These are phyloP conservation scores for Galerucella calmariensis DNA, from an alignment of 2,888 invertebrate genomes.

Conservation along the genomic window DNA sequence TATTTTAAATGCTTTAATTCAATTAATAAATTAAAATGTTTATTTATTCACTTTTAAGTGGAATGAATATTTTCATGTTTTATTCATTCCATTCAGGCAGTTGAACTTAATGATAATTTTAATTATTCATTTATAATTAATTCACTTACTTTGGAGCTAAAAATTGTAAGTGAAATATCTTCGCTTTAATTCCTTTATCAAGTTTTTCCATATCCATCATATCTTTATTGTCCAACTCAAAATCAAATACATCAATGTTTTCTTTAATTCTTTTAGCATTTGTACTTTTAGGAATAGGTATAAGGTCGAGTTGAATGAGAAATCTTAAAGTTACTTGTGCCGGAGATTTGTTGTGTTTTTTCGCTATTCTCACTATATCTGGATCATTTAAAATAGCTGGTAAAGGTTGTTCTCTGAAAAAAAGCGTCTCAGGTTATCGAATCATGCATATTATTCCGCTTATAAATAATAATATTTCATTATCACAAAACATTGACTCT, in stretches of 20 bases:
- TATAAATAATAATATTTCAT: too few species aligned
- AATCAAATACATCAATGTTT: constrained; percentile 80
- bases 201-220: constrained; percentile 69
- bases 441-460: neutral
- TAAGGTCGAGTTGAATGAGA: constrained; percentile 76
- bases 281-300: constrained; percentile 85
- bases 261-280: constrained; percentile 75
- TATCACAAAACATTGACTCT: too few species aligned
- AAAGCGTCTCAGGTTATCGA: neutral
- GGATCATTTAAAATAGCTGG: constrained; percentile 74
- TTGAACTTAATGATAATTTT: too few species aligned
- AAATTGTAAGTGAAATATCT: constrained; percentile 71
- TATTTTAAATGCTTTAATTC: too few species aligned
- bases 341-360: constrained; percentile 72
- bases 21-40: too few species aligned
- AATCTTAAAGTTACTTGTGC: constrained; percentile 80
- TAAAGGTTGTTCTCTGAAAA: constrained; percentile 64
- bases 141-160: constrained; percentile 25
- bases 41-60: too few species aligned
- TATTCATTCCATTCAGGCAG: too few species aligned
- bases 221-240: constrained; percentile 71
- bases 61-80: too few species aligned
- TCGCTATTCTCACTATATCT: constrained; percentile 67
- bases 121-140: too few species aligned
- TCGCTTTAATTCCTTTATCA: constrained; percentile 72